These are phyloP conservation scores for Caenorhabditis panamensis DNA, from an alignment of 2,888 invertebrate genomes.

Conservation along the genomic window DNA sequence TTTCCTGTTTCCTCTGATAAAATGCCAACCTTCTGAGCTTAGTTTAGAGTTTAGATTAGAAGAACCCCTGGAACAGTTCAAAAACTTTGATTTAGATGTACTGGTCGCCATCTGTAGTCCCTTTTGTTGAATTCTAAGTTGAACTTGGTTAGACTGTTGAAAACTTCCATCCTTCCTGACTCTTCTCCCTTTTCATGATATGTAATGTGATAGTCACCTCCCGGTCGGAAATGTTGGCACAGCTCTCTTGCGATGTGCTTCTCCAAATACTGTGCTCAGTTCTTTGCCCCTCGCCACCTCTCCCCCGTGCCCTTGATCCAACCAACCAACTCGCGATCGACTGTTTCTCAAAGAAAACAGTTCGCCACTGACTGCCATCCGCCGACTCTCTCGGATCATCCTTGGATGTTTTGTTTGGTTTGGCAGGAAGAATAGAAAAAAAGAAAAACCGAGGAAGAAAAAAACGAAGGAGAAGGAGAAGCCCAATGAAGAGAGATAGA, in stretches of 20 bases:
- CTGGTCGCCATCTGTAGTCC: neutral
- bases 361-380: constrained; percentile 3
- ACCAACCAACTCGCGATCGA: constrained; percentile 3
- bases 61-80: too few species aligned
- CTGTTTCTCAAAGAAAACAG: constrained; percentile 37
- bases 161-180: neutral
- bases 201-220: constrained; percentile 54
- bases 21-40: neutral
- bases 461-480: constrained; percentile 28
- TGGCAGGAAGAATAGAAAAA: constrained; percentile 14
- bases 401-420: constrained; percentile 47
- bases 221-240: constrained; percentile 41
- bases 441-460: constrained; percentile 5
- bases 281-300: neutral
- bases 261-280: constrained; percentile 60
- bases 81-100: too few species aligned
- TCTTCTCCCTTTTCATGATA: constrained; percentile 28
- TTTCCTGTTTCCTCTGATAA: neutral
- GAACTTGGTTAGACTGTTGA: neutral
- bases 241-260: constrained; percentile 53
- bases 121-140: neutral
- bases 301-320: constrained; percentile 5
- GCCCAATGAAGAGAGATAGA: constrained; percentile 18
- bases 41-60: too few species aligned
- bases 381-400: constrained; percentile 20